Evolutionary conservation across 2,113 vertebrate species (phyloP).

Genomic region (Fregetta grallaria): DNA sequence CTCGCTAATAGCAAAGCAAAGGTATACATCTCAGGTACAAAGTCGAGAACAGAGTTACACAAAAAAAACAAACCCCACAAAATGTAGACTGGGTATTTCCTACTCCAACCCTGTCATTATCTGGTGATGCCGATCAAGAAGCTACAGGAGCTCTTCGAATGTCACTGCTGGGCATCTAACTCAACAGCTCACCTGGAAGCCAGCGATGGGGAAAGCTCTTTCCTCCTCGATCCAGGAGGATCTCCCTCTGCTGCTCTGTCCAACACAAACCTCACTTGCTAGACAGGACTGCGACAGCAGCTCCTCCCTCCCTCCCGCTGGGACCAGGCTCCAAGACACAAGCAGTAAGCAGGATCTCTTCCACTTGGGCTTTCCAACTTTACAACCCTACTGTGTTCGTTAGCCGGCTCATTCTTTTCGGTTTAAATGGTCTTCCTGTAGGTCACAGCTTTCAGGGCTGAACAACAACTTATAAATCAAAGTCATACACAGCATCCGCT

Average conservation of each 20-base stretch:
- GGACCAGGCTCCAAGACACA: not conserved
- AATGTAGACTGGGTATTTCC: not conserved
- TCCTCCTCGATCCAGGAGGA: not conserved
- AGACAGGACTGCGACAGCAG: not conserved
- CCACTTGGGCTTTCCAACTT: not conserved
- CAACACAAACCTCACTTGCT: not conserved
- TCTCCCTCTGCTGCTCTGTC: not conserved
- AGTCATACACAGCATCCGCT: not conserved
- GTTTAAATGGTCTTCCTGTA: constrained; percentile 45
- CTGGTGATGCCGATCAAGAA: not conserved
- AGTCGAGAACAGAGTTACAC: not conserved
- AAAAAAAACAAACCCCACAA: not conserved
- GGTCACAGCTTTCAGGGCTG: constrained; percentile 26
- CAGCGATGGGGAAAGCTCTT: not conserved
- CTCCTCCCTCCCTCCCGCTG: not conserved
- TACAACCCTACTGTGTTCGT: not conserved
- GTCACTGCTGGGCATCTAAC: not conserved
- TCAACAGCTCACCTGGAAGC: constrained; percentile 12
- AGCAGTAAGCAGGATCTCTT: not conserved
- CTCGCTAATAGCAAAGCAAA: not conserved
- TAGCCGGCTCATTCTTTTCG: not conserved
- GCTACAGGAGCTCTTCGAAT: not conserved
- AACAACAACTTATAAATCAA: constrained; percentile 3
- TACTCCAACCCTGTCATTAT: not conserved
- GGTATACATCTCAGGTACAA: not conserved